Evolutionary conservation across 30 jellyfish, hydroid and myxozoan species (phyloP).

Genomic region (Aurelia aurita): DNA sequence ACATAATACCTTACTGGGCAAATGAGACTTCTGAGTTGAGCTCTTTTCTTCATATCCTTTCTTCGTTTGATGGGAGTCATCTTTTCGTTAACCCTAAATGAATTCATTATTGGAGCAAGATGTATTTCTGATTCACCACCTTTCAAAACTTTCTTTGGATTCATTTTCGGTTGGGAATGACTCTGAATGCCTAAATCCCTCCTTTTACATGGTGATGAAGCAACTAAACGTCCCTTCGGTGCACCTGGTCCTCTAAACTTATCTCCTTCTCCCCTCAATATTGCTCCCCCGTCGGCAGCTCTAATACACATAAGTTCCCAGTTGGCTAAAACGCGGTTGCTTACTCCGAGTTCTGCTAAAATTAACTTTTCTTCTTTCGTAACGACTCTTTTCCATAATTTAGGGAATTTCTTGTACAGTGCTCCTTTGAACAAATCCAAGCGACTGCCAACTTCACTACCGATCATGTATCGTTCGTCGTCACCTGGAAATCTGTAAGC

Average conservation of each 20-base stretch:
- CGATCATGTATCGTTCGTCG: slow-evolving; percentile 84
- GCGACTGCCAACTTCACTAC: slow-evolving; percentile 90
- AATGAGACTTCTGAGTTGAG: slow-evolving; percentile 24
- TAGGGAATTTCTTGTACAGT: slow-evolving; percentile 83
- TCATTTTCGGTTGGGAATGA: neutral
- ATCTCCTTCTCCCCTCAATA: slow-evolving; percentile 80
- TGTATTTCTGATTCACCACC: slow-evolving; percentile 53
- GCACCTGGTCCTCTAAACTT: slow-evolving; percentile 58
- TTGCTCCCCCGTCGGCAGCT: slow-evolving; percentile 84
- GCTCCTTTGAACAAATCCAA: slow-evolving; percentile 85
- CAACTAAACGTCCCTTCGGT: slow-evolving; percentile 8
- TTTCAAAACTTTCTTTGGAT: slow-evolving; percentile 20
- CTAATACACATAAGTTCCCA: slow-evolving; percentile 87
- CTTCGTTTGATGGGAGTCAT: neutral
- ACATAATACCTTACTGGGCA: slow-evolving; percentile 12
- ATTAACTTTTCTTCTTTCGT: slow-evolving; percentile 72
- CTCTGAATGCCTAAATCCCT: neutral
- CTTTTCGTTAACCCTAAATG: neutral
- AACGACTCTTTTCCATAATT: slow-evolving; percentile 79
- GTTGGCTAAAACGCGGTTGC: slow-evolving; percentile 80
- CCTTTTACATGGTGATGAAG: slow-evolving; percentile 7
- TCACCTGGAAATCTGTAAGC: slow-evolving; percentile 81
- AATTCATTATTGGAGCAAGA: slow-evolving; percentile 40
- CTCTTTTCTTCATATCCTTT: slow-evolving; percentile 31
- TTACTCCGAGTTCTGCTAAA: slow-evolving; percentile 74